Conservation (phyloP, 2,113 vertebrate genomes). For the Varanus komodoensis region DNA sequence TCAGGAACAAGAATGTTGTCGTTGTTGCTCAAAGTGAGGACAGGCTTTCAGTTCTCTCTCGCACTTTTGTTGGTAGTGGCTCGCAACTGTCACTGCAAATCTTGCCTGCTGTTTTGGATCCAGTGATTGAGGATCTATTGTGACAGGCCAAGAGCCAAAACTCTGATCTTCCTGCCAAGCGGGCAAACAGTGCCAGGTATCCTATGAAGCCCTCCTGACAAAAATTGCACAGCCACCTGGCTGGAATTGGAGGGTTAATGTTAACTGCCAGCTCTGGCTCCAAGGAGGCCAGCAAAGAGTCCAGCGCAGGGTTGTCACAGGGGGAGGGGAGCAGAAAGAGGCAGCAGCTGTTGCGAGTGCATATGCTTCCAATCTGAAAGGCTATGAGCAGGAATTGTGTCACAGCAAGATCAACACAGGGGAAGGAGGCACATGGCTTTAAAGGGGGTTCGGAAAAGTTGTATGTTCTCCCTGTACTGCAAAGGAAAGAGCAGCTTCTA, state of each 20-base stretch:
- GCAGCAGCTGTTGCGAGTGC: not conserved
- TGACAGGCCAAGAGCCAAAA: conserved; percentile 53
- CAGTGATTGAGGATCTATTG: conserved; percentile 43
- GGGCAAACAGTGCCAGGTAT: not conserved
- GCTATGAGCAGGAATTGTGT: not conserved
- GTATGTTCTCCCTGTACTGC: not conserved
- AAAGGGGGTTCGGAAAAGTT: not conserved
- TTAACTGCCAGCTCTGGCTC: not conserved
- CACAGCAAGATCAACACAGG: not conserved
- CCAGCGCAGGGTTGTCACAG: not conserved
- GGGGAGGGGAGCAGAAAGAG: not conserved
- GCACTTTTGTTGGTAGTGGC: conserved; percentile 24
- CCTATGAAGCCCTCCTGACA: conserved; percentile 19
- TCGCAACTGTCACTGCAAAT: conserved; percentile 35
- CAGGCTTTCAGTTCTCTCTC: conserved; percentile 26
- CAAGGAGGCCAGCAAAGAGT: not conserved
- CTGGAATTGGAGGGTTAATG: not conserved
- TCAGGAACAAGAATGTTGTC: not conserved
- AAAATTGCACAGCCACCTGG: conserved; percentile 13
- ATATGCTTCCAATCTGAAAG: not conserved
- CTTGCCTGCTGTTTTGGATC: conserved; percentile 34
- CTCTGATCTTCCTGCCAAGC: not conserved
- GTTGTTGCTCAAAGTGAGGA: not conserved
- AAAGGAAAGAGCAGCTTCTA: not conserved
- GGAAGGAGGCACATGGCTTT: not conserved